These are phyloP conservation scores for Ophraella communa DNA, from an alignment of 2,888 invertebrate genomes.

Conservation along the genomic window DNA sequence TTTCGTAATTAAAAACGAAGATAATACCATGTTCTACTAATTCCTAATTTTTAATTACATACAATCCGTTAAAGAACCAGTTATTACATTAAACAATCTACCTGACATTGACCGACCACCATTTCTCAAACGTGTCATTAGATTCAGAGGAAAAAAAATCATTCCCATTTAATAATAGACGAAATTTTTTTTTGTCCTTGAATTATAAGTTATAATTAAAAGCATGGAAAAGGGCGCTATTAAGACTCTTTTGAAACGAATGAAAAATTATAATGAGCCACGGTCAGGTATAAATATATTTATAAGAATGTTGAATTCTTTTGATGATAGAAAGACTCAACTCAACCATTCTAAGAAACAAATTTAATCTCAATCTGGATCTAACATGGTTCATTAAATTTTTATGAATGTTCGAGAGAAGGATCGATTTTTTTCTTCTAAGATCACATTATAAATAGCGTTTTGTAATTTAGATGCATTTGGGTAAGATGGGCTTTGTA, in stretches of 20 bases:
- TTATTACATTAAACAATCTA: constrained; percentile 4
- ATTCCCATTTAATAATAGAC: constrained; percentile 23
- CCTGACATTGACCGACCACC: constrained; percentile 18
- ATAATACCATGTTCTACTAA: constrained; percentile 9
- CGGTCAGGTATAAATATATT: constrained; percentile 21
- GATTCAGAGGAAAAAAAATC: too few relatives aligned
- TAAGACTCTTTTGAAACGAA: constrained; percentile 20
- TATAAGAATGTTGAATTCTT: constrained; percentile 13
- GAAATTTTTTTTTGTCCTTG: constrained; percentile 20
- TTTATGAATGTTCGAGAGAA: constrained; percentile 9
- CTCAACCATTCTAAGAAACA: constrained; percentile 20
- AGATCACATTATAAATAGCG: constrained; percentile 25
- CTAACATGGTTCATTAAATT: constrained; percentile 28
- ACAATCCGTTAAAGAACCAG: constrained; percentile 3
- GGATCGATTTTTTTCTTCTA: constrained; percentile 17
- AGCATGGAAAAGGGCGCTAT: constrained; percentile 25
- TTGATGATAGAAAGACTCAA: constrained; percentile 11
- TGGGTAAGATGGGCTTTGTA: neutral
- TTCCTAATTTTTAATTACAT: constrained; percentile 21
- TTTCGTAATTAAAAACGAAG: constrained; percentile 2
- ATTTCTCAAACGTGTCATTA: constrained; percentile 23
- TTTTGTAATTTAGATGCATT: constrained; percentile 10
- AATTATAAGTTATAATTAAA: constrained; percentile 31
- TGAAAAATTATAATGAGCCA: constrained; percentile 24
- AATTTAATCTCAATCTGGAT: constrained; percentile 25